These are phyloP conservation scores for Eristalinus sepulchralis DNA, from an alignment of 2,888 invertebrate species.

Conservation along the genomic window DNA sequence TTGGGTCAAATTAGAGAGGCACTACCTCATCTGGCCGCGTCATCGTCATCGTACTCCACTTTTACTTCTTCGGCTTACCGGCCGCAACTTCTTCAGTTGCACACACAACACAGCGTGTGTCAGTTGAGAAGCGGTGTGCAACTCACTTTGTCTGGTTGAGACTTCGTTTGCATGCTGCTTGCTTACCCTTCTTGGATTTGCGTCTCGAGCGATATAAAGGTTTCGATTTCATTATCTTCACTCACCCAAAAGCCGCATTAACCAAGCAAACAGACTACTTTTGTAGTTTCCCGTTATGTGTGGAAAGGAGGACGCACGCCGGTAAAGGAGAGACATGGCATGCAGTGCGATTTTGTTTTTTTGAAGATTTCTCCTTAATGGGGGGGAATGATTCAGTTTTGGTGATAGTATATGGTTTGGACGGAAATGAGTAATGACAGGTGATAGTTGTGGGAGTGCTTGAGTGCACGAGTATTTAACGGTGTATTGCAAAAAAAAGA, in stretches of 20 bases:
- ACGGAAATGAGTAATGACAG: neutral
- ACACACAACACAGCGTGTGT: conserved; percentile 22
- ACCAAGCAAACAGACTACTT: neutral
- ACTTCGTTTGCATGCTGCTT: conserved; percentile 57
- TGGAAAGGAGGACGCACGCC: conserved; percentile 41
- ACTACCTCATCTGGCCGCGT: conserved; percentile 28
- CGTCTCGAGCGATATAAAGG: conserved; percentile 38
- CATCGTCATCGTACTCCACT: conserved; percentile 49
- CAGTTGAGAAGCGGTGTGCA: conserved; percentile 27
- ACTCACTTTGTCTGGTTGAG: conserved; percentile 12
- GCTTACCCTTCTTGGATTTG: conserved; percentile 36
- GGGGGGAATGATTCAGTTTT: conserved; percentile 7
- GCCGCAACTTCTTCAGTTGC: conserved; percentile 11
- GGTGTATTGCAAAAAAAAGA: neutral
- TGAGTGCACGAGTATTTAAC: neutral
- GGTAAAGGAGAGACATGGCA: conserved; percentile 7
- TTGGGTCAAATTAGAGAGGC: conserved; percentile 70
- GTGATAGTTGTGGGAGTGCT: neutral
- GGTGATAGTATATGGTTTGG: neutral
- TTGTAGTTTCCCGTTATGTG: neutral
- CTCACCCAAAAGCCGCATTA: conserved; percentile 17
- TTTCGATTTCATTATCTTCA: conserved; percentile 59
- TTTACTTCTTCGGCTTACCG: conserved; percentile 16
- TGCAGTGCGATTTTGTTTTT: neutral
- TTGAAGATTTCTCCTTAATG: conserved; percentile 38